Evolutionary conservation across 2,113 vertebrate genomes (phyloP).

Genomic region (Dinomys branickii): DNA sequence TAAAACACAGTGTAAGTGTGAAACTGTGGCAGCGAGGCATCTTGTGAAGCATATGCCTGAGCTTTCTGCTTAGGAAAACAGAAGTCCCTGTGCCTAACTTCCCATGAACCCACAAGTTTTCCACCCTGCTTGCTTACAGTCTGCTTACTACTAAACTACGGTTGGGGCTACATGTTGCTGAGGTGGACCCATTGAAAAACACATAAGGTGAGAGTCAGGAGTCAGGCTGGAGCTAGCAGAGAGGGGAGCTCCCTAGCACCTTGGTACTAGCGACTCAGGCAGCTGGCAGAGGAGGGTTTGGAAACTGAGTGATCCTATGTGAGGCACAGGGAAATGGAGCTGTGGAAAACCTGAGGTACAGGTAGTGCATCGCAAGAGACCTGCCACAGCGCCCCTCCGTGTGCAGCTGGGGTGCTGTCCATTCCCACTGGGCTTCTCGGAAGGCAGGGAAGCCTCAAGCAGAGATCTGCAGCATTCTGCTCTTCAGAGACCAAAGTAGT

Average conservation of each 20-base stretch:
- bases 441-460: background rate
- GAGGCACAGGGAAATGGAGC: background rate
- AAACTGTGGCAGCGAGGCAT: background rate
- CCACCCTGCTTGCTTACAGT: background rate
- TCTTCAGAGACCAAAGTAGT: background rate
- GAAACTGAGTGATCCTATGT: background rate
- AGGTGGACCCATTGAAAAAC: background rate
- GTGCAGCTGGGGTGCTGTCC: no score
- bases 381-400: no score
- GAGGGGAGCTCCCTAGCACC: background rate
- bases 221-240: background rate
- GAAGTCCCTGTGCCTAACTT: background rate
- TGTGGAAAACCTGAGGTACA: background rate
- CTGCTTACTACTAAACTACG: background rate
- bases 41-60: background rate
- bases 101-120: no score
- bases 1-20: no score
- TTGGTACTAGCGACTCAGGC: background rate
- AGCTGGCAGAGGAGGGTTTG: background rate
- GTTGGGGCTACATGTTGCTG: background rate
- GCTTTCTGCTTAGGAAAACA: background rate
- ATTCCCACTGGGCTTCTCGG: background rate
- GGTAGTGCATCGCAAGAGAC: no score
- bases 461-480: background rate
- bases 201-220: background rate